phyloP scores from a whole-genome alignment of 2,797 vertebrate genomes.

The Catamblyrhynchus diadema region DNA sequence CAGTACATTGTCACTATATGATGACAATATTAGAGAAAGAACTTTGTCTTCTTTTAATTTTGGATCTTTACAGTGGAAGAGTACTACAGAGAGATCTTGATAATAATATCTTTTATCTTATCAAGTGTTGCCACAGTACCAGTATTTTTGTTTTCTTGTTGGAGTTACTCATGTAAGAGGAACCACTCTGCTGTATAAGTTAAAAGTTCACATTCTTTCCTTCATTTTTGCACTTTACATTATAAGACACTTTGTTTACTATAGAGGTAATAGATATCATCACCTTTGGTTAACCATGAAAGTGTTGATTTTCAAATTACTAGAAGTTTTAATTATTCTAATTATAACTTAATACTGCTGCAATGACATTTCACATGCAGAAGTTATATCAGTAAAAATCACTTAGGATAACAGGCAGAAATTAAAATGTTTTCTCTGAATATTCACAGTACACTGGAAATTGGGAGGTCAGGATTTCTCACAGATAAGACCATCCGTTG shows the following conservation, averaged over 20 bases:
- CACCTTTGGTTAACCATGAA: neutral
- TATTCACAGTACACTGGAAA: neutral
- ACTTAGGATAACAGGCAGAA: neutral
- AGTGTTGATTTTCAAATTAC: slow-evolving; percentile 2
- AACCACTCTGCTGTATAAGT: neutral
- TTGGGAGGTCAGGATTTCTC: neutral
- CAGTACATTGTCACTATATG: neutral
- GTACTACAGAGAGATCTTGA: neutral
- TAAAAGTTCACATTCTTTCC: neutral
- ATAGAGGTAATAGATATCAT: neutral
- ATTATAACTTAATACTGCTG: neutral
- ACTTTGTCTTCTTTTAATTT: neutral
- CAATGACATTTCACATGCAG: neutral
- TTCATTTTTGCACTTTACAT: neutral
- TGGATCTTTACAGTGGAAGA: neutral
- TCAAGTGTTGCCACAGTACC: neutral
- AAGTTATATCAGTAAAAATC: neutral
- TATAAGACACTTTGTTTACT: neutral
- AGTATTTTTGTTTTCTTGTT: neutral
- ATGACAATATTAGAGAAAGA: neutral
- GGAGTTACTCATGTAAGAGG: neutral
- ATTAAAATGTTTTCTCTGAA: neutral
- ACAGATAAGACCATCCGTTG: neutral
- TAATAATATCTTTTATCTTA: neutral
- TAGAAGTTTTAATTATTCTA: slow-evolving; percentile 7